Percentiles rank a stretch among this genome's conserved stretches.
These are phyloP conservation scores for Octonoba sinensis DNA, from an alignment of 2,888 invertebrate genomes.

Conservation along the genomic window DNA sequence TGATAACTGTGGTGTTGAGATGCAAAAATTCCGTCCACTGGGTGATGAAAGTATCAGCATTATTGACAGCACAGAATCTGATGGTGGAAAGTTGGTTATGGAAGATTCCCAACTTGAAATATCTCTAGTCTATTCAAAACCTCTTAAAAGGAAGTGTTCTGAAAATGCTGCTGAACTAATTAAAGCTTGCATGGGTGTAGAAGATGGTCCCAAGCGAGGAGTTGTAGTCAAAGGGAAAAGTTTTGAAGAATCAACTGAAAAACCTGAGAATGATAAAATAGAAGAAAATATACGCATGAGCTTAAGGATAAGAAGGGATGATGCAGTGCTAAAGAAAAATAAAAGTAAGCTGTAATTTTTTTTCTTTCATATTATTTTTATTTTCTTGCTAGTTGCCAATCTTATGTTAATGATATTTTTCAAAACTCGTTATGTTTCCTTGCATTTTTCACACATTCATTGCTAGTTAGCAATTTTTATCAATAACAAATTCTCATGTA, in stretches of 20 bases:
- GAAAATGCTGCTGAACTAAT: conserved; percentile 77
- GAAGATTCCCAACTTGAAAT: conserved; percentile 53
- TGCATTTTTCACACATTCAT: conserved; percentile 4
- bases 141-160: conserved; percentile 76
- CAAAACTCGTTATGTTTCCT: background rate
- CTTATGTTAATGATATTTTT: too few species aligned
- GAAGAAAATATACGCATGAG: conserved; percentile 55
- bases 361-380: conserved; percentile 1
- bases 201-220: conserved; percentile 68
- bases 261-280: conserved; percentile 49
- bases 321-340: conserved; percentile 36
- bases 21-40: conserved; percentile 63
- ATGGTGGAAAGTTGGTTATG: conserved; percentile 66
- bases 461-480: background rate
- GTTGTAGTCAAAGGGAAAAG: conserved; percentile 53
- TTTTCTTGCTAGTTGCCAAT: background rate
- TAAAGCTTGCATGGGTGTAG: conserved; percentile 75
- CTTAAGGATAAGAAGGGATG: conserved; percentile 58
- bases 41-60: conserved; percentile 47
- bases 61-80: conserved; percentile 63
- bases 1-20: conserved; percentile 39
- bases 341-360: conserved; percentile 40
- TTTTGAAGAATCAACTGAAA: conserved; percentile 50
- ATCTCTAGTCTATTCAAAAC: conserved; percentile 70
- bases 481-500: background rate